A percentile compares a stretch with the other conserved stretches of the same genome.
Conservation (phyloP, 2,113 vertebrate genomes). For the Onychostoma macrolepis region DNA sequence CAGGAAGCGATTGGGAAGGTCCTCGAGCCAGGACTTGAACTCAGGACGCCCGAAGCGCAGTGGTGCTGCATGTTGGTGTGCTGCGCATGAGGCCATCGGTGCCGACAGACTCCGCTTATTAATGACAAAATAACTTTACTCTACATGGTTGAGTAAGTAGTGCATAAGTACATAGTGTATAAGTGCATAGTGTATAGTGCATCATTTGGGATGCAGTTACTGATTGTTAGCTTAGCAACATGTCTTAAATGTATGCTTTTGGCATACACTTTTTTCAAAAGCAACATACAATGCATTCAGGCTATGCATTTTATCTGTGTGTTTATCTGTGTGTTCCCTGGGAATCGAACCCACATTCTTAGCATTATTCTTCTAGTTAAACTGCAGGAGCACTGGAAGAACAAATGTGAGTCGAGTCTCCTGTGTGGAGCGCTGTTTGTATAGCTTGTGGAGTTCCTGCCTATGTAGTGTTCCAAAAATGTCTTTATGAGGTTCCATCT, state of each 20-base stretch:
- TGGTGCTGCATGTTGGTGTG: no score
- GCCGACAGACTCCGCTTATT: no score
- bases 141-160: no score
- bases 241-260: not conserved
- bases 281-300: not conserved
- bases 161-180: no score
- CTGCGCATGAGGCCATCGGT: no score
- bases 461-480: not conserved
- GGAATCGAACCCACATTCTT: not conserved
- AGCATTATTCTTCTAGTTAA: not conserved
- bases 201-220: no score
- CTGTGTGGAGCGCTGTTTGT: not conserved
- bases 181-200: no score
- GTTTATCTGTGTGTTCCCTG: constrained; percentile 1
- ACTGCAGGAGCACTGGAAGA: not conserved
- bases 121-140: no score
- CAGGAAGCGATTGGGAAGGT: no score
- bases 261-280: not conserved
- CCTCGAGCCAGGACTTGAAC: no score
- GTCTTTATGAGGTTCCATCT: not conserved
- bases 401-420: not conserved
- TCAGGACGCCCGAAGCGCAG: no score
- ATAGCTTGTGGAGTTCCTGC: not conserved
- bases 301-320: not conserved
- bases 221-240: no score